phyloP scores from a whole-genome alignment of 2,888 invertebrate species.

The Drosophila nigricruria region DNA sequence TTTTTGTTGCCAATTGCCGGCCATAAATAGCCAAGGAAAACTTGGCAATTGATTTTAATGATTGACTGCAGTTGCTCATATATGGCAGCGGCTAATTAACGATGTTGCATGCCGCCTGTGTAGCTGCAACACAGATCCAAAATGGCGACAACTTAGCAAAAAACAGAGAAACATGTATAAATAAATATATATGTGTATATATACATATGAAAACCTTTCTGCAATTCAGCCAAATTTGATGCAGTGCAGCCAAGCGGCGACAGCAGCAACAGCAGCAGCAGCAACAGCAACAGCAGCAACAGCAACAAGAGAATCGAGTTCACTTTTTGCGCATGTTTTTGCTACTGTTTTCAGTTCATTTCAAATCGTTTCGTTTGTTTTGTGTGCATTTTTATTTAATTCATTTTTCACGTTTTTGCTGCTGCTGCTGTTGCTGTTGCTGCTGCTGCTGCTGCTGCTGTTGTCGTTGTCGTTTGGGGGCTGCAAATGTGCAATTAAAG shows the following conservation, averaged over 20 bases:
- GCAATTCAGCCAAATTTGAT: conserved; percentile 53
- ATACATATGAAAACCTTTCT: conserved; percentile 50
- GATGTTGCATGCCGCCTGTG: conserved; percentile 47
- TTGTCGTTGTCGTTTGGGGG: conserved; percentile 70
- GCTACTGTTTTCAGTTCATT: conserved; percentile 77
- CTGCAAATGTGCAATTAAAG: conserved; percentile 85
- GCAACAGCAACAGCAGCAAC: conserved; percentile 27
- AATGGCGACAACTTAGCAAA: conserved; percentile 55
- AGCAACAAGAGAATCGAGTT: conserved; percentile 41
- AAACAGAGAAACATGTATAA: neutral
- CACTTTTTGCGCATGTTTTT: conserved; percentile 57
- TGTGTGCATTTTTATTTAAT: conserved; percentile 78
- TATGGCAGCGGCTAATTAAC: conserved; percentile 56
- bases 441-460: conserved; percentile 50
- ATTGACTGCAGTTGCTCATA: conserved; percentile 49
- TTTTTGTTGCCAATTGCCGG: neutral
- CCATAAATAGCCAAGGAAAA: conserved; percentile 46
- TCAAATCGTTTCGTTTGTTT: conserved; percentile 71
- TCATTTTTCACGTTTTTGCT: conserved; percentile 76
- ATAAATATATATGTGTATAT: neutral
- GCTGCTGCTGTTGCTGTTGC: conserved; percentile 39
- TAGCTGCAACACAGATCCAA: conserved; percentile 32
- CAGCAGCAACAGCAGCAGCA: conserved; percentile 34
- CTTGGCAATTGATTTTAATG: conserved; percentile 64
- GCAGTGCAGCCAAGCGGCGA: conserved; percentile 66